Evolutionary conservation across 2,113 vertebrate genomes (phyloP), one percentile per base, ranked within the genome.

Genomic region (Xenus cinereus): DNA sequence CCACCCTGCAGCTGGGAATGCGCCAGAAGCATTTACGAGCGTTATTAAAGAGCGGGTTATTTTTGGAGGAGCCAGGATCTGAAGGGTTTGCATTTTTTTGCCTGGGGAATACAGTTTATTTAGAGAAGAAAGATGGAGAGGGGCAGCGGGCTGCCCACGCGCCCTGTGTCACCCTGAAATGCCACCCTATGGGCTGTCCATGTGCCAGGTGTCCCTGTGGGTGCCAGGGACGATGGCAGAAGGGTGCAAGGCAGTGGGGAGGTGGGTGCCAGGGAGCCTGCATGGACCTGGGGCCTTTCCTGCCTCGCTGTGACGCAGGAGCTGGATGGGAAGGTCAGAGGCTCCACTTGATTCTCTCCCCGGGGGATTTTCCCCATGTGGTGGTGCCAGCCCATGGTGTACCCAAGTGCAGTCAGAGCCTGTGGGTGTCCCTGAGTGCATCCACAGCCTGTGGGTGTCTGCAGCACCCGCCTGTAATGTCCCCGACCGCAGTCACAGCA

Each of bases 1-100:
- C 95, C 92, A 82, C 90, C 92, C 95, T 94, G 90, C 95, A 97
- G 95, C 94, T 96, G 96, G 94, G 94, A 97, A 97, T 93, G 86
- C 6, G 27, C 91, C 95, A 93, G 78, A 94, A 95, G 79, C 91
- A 87, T 92, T 96, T 96, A 95, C 2, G 37, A 94, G 85, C 3
- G 2, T 89, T 93, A 94, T 82, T 95, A 90, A 93, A 89, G 89
- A 21, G 2, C 3, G 45, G 45, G 95, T 91, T 96, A 96, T 95
- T 97, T 96, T 94, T 91, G 84, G 96, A 96, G 45, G 81, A 93
- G 81, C 57, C 8, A 1, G 67, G 87, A 94, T 95, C 71, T 79
- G 75, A 95, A 95, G 63, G 94, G 78, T 91, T 96, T 94, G 71
- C 87, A 91, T 88, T 87, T 94, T 94, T 94, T 73, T 93, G 89